These are phyloP conservation scores for Stenolophus ochropezus DNA, from an alignment of 2,888 invertebrate genomes.

Conservation along the genomic window DNA sequence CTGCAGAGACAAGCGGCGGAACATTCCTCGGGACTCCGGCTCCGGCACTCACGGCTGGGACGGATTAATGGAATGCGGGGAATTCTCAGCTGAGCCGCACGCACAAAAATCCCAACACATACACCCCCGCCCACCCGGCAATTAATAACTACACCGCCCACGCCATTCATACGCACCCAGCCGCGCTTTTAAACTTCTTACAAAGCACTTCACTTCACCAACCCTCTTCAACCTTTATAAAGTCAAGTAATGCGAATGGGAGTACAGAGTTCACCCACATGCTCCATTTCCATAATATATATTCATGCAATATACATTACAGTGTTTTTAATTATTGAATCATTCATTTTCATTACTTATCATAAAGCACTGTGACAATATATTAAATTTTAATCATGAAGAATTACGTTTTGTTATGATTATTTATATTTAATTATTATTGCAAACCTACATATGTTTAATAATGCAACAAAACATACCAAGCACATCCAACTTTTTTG, in stretches of 20 bases:
- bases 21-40: neutral
- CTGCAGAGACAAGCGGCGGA: slow-evolving; percentile 21
- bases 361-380: neutral
- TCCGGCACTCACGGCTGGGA: neutral
- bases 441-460: neutral
- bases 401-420: neutral
- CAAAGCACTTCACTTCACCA: neutral
- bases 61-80: slow-evolving; percentile 24
- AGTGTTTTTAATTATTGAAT: neutral
- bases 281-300: neutral
- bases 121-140: neutral
- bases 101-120: neutral
- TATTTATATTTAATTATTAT: neutral
- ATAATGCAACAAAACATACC: neutral
- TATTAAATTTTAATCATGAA: neutral
- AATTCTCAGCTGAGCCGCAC: neutral
- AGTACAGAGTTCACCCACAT: no score
- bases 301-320: neutral
- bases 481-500: neutral
- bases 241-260: no score
- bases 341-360: neutral
- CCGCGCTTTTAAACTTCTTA: neutral
- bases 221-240: no score
- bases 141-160: neutral
- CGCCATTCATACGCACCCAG: neutral